Base-by-base conservation (phyloP, 2,113 vertebrate genomes). In the Ranitomeya variabilis region DNA sequence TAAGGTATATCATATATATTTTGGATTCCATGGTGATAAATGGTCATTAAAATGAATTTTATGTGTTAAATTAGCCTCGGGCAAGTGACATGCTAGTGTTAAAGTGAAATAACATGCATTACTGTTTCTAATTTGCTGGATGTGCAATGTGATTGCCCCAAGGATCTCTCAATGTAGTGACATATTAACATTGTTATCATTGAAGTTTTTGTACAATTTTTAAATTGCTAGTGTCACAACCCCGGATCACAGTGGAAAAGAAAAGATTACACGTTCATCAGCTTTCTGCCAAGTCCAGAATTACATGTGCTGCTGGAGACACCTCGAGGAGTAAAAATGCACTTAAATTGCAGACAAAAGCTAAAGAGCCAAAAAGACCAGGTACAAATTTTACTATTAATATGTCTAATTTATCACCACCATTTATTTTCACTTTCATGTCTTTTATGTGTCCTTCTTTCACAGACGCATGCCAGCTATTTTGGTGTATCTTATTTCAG, bases 231-330 rank as follows among this genome's bases (percentile, higher is more conserved):
- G 80, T 77, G 51, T 55, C 73, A 64, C 80, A 88, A 51, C 80
- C 87, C n/a, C 69, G 59, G n/a, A 88, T 77, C 69, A 54, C 74
- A 62, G 80, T 84, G 87, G 80, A 83, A 62, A 83, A 78, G 87
- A 83, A 84, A 54, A 88, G 69, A 76, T 19, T 83, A 64, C 80
- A 88, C 9, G 51, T 15, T 12, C 80, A 60, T 9, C 80, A 84
- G 31, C 71, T 31, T 66, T 83, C 69, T 64, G 37, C 87, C 15
- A 66, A n/a, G 14, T 67, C 45, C 15, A 64, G 14, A 15, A n/a
- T 62, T 10, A 66, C n/a, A 69, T 13, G 54, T 64, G 59, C 13
- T 21, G 18, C 45, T 4, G 18, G 12, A 51, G 80, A 52, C 15
- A 19, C 37, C 0, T 18, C 31, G 21, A 7, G 16, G 16, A 60